Evolutionary conservation across 1,140 invertebrate species (phyloP).

Genomic region (Bombus haemorrhoidalis): DNA sequence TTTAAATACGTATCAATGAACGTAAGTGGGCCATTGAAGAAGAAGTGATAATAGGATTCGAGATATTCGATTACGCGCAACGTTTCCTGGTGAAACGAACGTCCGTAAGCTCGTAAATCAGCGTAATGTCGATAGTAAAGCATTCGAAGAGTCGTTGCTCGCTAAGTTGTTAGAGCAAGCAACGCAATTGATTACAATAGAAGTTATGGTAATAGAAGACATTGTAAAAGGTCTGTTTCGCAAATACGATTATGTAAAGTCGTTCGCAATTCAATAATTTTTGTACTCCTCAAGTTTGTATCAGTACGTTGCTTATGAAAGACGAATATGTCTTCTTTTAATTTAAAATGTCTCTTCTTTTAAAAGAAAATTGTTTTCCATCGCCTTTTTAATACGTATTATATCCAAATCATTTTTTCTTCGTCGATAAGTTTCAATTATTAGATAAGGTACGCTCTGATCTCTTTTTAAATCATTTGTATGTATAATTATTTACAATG

Average conservation of each 20-base stretch:
- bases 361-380: neutral
- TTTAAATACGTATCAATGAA: neutral
- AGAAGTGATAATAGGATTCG: neutral
- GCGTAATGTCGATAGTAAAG: neutral
- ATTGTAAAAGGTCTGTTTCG: neutral
- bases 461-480: too few species aligned
- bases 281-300: too few species aligned
- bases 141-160: neutral
- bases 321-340: neutral
- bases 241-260: neutral
- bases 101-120: neutral
- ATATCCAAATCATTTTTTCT: too few species aligned
- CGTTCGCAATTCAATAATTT: neutral
- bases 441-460: too few species aligned
- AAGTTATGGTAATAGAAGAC: neutral
- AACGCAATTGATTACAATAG: neutral
- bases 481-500: too few species aligned
- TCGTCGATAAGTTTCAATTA: too few species aligned
- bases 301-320: neutral
- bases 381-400: too few species aligned
- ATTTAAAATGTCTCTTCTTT: neutral
- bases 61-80: neutral
- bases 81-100: neutral
- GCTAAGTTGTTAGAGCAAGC: neutral
- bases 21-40: neutral